Conservation (phyloP, 2,113 vertebrate species). For the Hippocampus abdominalis region DNA sequence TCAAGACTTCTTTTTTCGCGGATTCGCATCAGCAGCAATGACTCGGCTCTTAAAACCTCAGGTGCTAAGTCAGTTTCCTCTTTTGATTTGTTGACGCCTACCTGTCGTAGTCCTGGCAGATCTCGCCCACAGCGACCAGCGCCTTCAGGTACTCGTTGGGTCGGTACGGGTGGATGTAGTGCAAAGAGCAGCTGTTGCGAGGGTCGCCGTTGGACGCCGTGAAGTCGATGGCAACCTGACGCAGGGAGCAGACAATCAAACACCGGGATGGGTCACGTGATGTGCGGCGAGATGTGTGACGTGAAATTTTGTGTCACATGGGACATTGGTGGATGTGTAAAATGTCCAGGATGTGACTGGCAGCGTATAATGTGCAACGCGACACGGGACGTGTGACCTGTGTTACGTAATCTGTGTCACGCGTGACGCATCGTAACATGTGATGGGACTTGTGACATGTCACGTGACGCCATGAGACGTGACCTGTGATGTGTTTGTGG, state of each 20-base stretch:
- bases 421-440: no score
- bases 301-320: no score
- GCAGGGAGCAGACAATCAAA: not conserved
- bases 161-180: slow-evolving; percentile 97
- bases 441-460: not conserved
- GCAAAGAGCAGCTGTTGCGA: slow-evolving; percentile 93
- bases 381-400: no score
- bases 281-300: no score
- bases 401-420: no score
- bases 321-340: no score
- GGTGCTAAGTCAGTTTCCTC: not conserved
- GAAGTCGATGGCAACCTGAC: slow-evolving; percentile 95
- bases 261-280: not conserved
- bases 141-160: slow-evolving; percentile 98
- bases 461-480: not conserved
- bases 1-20: not conserved
- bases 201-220: slow-evolving; percentile 96
- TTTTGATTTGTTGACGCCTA: slow-evolving; percentile 43
- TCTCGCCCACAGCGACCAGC: slow-evolving; percentile 94
- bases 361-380: no score
- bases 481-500: not conserved
- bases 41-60: no score
- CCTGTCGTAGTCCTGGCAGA: slow-evolving; percentile 99
- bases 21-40: no score
- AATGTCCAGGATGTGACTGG: no score